Percentiles rank a stretch among this genome's conserved stretches.
phyloP scores from a whole-genome alignment of 2,113 vertebrate species.

The Varanus salvator region DNA sequence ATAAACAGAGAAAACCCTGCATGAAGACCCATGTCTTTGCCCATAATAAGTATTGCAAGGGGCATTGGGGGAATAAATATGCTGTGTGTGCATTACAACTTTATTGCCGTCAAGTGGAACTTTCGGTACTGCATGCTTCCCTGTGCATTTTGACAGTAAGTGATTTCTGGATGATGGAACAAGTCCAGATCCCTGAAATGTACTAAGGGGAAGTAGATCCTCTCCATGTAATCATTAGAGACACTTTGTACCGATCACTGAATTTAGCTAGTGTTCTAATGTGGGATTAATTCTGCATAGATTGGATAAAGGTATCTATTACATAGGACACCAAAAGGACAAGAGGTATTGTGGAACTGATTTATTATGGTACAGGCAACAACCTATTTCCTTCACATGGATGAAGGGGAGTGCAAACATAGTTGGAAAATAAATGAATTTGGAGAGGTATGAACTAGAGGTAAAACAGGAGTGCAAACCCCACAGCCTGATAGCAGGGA shows the following conservation, averaged over 20 bases:
- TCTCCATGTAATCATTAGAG: background rate
- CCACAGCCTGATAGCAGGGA: background rate
- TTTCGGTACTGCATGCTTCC: slow-evolving; percentile 2
- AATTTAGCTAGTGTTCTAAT: background rate
- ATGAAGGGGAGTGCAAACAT: background rate
- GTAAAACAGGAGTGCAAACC: background rate
- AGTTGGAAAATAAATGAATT: background rate
- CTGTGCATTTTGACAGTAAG: slow-evolving; percentile 26
- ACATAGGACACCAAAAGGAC: background rate
- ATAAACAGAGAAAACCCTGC: background rate
- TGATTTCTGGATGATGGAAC: slow-evolving; percentile 28
- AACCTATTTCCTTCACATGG: background rate
- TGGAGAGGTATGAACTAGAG: background rate
- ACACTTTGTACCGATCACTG: background rate
- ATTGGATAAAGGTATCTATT: background rate
- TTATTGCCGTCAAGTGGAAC: slow-evolving; percentile 8
- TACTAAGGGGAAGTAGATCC: slow-evolving; percentile 21
- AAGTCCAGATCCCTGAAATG: slow-evolving; percentile 37
- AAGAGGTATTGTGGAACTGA: background rate
- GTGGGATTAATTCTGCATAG: background rate
- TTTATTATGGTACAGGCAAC: background rate
- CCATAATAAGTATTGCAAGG: slow-evolving; percentile 35
- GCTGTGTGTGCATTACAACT: slow-evolving; percentile 3
- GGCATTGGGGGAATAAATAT: slow-evolving; percentile 19
- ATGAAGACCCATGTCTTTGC: background rate